Percentiles rank a stretch among this genome's conserved stretches.
Evolutionary conservation across 2,797 vertebrate species (phyloP).

Genomic region (Propithecus deckenii): DNA sequence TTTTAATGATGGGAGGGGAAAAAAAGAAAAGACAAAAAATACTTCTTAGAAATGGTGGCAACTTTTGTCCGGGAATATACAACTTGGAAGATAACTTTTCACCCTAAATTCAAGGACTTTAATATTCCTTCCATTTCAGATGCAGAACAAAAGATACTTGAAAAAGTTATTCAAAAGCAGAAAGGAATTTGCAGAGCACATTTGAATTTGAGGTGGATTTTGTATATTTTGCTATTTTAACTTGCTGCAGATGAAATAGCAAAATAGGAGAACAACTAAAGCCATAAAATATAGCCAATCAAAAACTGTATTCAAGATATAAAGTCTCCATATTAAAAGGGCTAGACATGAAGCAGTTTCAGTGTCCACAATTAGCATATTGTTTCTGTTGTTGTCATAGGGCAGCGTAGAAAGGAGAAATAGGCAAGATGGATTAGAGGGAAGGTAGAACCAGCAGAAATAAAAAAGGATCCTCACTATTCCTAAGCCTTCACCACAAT

Average conservation of each 20-base stretch:
- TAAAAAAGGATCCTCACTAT: neutral
- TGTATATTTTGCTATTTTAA: slow-evolving; percentile 48
- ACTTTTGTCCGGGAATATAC: neutral
- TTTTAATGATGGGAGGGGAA: neutral
- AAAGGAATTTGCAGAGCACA: neutral
- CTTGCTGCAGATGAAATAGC: neutral
- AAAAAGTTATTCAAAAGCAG: slow-evolving; percentile 32
- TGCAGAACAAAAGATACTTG: slow-evolving; percentile 33
- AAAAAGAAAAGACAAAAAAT: neutral
- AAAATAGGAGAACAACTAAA: slow-evolving; percentile 22
- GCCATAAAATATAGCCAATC: neutral
- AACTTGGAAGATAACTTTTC: slow-evolving; percentile 1
- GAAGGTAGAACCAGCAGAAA: neutral
- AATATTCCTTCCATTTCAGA: slow-evolving; percentile 25
- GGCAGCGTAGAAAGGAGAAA: neutral
- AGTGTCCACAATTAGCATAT: neutral
- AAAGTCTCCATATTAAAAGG: neutral
- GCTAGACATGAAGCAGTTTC: neutral
- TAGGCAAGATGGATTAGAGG: neutral
- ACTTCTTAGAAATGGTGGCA: neutral
- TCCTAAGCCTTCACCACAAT: neutral
- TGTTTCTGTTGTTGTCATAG: neutral
- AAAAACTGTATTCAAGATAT: neutral
- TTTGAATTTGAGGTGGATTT: slow-evolving; percentile 60
- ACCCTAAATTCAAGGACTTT: neutral